Base-by-base conservation (phyloP, 2,113 vertebrate species). In the Elaphurus davidianus region DNA sequence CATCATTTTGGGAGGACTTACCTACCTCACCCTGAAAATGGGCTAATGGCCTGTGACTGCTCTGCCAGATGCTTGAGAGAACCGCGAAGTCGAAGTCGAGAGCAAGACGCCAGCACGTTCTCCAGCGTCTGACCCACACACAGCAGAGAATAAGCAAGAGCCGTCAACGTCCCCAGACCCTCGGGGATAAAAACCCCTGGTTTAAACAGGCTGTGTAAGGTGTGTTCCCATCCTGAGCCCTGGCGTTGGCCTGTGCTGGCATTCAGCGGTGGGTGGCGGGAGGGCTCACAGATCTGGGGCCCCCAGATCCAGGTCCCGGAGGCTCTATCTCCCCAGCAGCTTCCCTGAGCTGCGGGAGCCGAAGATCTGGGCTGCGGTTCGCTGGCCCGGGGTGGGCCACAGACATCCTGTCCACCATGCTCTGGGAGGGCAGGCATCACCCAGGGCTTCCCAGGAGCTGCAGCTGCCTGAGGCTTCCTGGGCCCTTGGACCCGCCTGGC, bases 81-180 rank as follows among this genome's bases (percentile, higher is more conserved):
- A 16, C 0, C 21, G 36, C 4, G 2, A 14, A 5, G 54, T 36
- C 1, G 7, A 27, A 10, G 50, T 21, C 16, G 0, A 11, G 16
- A 62, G 71, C 60, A 47, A 28, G 27, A 14, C 0, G 0, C 40
- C 33, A 16, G 0, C 21, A 4, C 2, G 0, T 21, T 7, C 81
- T 16, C 59, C 13, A 17, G 81, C 1, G 1, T 76, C 67, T 12
- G 47, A 16, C 47, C 12, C 25, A 71, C 64, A 12, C 25, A 71
- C 64, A 12, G 52, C 0, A 1, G 5, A 30, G 7, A 17, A 1
- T 15, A 11, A 12, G 1, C 16, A 23, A 5, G 30, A 30, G 4
- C 6, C 0, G 4, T 27, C 1, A 23, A 2, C 0, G 0, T 6
- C 79, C 23, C 15, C 3, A 10, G 43, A 40, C 28, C 67, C 3